Percentiles rank a stretch among this genome's conserved stretches.
phyloP scores from a whole-genome alignment of 1,140 invertebrate species.

The Zaprionus lachaisei region DNA sequence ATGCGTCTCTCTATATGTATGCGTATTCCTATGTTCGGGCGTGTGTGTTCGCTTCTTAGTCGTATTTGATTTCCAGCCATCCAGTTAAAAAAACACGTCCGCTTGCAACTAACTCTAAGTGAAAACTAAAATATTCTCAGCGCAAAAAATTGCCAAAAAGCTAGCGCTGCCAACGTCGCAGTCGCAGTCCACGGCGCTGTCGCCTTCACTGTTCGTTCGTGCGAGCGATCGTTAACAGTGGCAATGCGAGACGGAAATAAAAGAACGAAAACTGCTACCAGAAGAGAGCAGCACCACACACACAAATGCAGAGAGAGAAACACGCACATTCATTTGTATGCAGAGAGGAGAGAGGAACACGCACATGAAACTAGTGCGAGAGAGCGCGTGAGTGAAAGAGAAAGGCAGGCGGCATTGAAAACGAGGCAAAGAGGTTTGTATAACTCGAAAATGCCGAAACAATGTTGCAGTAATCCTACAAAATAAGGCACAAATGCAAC shows the following conservation, averaged over 20 bases:
- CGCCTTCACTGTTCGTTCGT: background rate
- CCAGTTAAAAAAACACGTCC: slow-evolving; percentile 81
- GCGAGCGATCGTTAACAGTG: slow-evolving; percentile 62
- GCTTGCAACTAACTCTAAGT: slow-evolving; percentile 84
- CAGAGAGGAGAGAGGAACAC: background rate
- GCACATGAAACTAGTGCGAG: slow-evolving; percentile 9
- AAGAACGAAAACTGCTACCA: slow-evolving; percentile 66
- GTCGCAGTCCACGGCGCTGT: background rate
- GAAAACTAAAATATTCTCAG: slow-evolving; percentile 75
- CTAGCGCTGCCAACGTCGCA: background rate
- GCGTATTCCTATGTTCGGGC: slow-evolving; percentile 72
- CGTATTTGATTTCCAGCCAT: slow-evolving; percentile 84
- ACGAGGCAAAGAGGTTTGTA: slow-evolving; percentile 33
- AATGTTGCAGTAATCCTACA: slow-evolving; percentile 13
- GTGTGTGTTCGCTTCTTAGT: slow-evolving; percentile 64
- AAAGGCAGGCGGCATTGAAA: slow-evolving; percentile 61
- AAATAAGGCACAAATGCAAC: slow-evolving; percentile 6
- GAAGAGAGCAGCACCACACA: slow-evolving; percentile 12
- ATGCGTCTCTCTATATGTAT: slow-evolving; percentile 74
- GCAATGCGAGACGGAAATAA: slow-evolving; percentile 71
- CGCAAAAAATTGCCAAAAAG: slow-evolving; percentile 71
- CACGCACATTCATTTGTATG: slow-evolving; percentile 2
- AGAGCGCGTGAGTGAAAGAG: slow-evolving; percentile 16
- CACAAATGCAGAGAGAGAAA: slow-evolving; percentile 30
- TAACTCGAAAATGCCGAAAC: slow-evolving; percentile 46